These are phyloP conservation scores for Stegana nigrithorax DNA, from an alignment of 2,888 invertebrate species.

Conservation along the genomic window DNA sequence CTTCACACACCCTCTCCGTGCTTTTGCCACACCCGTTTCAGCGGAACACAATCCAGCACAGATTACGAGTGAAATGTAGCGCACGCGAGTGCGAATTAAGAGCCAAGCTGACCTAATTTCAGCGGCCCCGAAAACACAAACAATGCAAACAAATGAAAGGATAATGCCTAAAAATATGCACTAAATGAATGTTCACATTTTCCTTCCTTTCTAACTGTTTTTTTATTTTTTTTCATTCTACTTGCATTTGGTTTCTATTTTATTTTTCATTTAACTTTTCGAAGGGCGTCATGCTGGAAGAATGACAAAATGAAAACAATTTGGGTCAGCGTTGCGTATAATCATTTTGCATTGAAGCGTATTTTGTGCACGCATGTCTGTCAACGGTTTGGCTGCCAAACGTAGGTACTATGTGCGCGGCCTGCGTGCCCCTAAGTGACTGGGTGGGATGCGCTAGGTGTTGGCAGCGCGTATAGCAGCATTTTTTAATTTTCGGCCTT, in stretches of 20 bases:
- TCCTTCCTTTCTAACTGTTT: background rate
- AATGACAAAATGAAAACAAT: background rate
- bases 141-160: conserved; percentile 8
- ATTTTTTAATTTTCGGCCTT: background rate
- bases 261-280: too few relatives aligned
- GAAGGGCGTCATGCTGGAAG: background rate
- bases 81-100: background rate
- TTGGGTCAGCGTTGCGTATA: conserved; percentile 11
- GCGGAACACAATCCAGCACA: background rate
- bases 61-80: background rate
- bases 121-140: background rate
- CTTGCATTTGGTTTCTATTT: background rate
- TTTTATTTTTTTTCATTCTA: too few relatives aligned
- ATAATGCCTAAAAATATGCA: conserved; percentile 7
- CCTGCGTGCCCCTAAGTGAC: background rate
- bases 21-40: background rate
- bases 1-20: background rate
- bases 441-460: background rate
- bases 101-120: background rate
- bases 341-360: conserved; percentile 10
- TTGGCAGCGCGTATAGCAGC: background rate
- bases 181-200: background rate
- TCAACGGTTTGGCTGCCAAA: background rate
- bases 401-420: background rate
- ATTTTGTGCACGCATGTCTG: background rate